Conservation (phyloP, 30 jellyfish, hydroid and myxozoan species). For the Nemopilema nomurai region DNA sequence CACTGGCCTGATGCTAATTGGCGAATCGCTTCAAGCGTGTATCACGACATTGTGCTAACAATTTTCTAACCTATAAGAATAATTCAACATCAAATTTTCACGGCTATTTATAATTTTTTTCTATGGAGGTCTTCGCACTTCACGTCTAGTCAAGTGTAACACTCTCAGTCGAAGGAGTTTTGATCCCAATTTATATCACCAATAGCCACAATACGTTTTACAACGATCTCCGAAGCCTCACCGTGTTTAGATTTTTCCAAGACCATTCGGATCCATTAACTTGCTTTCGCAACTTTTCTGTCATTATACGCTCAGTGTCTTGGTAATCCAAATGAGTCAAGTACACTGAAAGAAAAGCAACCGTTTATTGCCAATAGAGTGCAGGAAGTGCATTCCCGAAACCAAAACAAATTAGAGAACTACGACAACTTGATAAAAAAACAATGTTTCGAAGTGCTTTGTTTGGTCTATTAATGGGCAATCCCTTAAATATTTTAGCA, state of each 20-base stretch:
- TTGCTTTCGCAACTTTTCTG: slow-evolving; percentile 93
- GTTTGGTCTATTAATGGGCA: too few relatives aligned
- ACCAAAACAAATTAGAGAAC: neutral
- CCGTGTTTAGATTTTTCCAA: slow-evolving; percentile 96
- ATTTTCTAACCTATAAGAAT: neutral
- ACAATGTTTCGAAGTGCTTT: neutral
- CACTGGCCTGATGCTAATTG: too few relatives aligned
- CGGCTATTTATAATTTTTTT: too few relatives aligned
- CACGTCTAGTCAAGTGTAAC: too few relatives aligned
- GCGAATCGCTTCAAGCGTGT: too few relatives aligned
- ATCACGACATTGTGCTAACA: too few relatives aligned
- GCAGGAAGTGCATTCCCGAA: too few relatives aligned
- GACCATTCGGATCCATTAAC: slow-evolving; percentile 99
- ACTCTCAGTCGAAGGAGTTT: neutral
- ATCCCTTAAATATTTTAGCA: too few relatives aligned
- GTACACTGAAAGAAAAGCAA: slow-evolving; percentile 83
- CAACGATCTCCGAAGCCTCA: slow-evolving; percentile 5
- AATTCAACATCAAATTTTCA: neutral
- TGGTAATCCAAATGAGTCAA: slow-evolving; percentile 97
- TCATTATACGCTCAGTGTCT: slow-evolving; percentile 96
- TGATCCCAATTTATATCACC: neutral
- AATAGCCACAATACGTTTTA: neutral
- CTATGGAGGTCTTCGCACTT: too few relatives aligned
- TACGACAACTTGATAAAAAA: neutral
- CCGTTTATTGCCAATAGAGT: too few relatives aligned